Evolutionary conservation across 2,888 invertebrate species (phyloP), one percentile per base, ranked within the genome.

Genomic region (Danaus chrysippus): DNA sequence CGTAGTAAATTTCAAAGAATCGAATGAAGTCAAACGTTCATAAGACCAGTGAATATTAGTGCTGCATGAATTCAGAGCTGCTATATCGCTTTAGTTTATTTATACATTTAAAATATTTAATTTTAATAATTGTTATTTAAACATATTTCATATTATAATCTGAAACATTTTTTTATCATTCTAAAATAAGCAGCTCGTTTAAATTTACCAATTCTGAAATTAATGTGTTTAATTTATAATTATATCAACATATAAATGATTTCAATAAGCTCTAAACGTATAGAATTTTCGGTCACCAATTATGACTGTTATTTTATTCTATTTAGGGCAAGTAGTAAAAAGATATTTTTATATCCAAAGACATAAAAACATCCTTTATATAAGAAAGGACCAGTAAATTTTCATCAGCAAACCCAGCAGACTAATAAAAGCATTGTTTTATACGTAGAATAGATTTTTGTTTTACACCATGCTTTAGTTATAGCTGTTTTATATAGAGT

Each of bases 201-300:
- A 34, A 34, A 34, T 34, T 5, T 34, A 34, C 23, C 23, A 1
- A 34, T 34, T 34, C 23, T 34, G 23, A 34, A 3, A 6, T 34
- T 34, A 34, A 34, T 34, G 23, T 34, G 23, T 34, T 34, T 34
- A 34, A 34, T 34, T 34, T 5, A 34, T 34, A 34, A 34, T 34
- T 34, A 34, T 6, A 34, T 34, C 23, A 34, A 34, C 8, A 34
- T 34, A 34, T 5, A 34, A 34, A 34, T 34, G 23, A 34, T 0
- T 34, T 34, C 23, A 34, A 65, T 66, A 64, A 65, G 15, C 23
- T 17, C n/a, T 75, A 76, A 78, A 73, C 75, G 67, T 67, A 61
- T 56, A 63, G 56, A 61, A 58, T 19, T 52, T 42, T 15, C 59
- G n/a, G 44, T 44, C 60, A 60, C 54, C 41, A 43, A 60, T 58